Conservation (phyloP, 1,140 invertebrate species). For the Hyphantria cunea region DNA sequence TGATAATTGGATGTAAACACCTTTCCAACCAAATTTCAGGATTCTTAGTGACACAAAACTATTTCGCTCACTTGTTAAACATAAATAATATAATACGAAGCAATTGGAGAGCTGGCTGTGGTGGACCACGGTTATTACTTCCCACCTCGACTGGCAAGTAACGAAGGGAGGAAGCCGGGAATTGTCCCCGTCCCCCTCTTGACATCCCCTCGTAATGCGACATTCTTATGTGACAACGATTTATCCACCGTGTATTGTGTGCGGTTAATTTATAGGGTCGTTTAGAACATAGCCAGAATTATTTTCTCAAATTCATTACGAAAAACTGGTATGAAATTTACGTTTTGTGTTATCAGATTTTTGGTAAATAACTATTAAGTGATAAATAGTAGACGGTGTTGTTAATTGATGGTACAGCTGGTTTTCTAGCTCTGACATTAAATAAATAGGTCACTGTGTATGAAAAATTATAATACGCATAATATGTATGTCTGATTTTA, state of each 20-base stretch:
- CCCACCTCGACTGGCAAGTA: slow-evolving; percentile 31
- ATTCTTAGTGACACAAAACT: slow-evolving; percentile 16
- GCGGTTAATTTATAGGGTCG: slow-evolving; percentile 59
- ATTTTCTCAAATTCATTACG: slow-evolving; percentile 38
- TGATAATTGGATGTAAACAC: too few relatives aligned
- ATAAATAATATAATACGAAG: slow-evolving; percentile 76
- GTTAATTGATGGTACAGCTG: too few relatives aligned
- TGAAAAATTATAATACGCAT: too few relatives aligned
- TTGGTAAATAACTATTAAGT: too few relatives aligned
- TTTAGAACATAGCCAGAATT: slow-evolving; percentile 61
- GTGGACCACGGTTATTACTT: slow-evolving; percentile 68
- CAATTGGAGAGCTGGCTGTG: slow-evolving; percentile 53
- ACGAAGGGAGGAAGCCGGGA: neutral
- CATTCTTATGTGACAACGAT: slow-evolving; percentile 78
- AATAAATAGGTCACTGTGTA: too few relatives aligned
- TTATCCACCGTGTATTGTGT: slow-evolving; percentile 74
- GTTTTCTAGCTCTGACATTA: too few relatives aligned
- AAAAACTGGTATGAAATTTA: neutral
- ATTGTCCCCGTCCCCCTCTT: slow-evolving; percentile 20
- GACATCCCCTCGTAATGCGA: slow-evolving; percentile 47
- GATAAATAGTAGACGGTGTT: too few relatives aligned
- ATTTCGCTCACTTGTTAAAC: slow-evolving; percentile 48
- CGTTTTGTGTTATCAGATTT: neutral
- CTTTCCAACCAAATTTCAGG: neutral
- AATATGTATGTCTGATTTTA: too few relatives aligned